Evolutionary conservation across 1,140 invertebrate genomes (phyloP).

Genomic region (Camponotus vicinus): DNA sequence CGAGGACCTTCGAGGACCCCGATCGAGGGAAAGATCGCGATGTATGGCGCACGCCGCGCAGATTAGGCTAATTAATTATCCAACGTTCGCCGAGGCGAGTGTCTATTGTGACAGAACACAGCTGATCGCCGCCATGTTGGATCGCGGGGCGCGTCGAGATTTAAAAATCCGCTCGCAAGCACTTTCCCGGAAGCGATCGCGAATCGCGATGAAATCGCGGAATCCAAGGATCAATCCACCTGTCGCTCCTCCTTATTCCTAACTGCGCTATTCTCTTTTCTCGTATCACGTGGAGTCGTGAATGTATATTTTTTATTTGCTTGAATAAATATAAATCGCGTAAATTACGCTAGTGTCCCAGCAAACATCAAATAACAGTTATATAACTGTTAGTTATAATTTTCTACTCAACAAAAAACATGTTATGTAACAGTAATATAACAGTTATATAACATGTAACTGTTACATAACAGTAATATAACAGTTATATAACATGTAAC

Average conservation of each 20-base stretch:
- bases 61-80: slow-evolving; percentile 11
- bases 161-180: slow-evolving; percentile 60
- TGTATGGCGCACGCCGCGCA: not conserved
- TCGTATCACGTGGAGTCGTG: no score
- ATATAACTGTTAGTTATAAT: no score
- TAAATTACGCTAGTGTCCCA: no score
- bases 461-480: no score
- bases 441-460: no score
- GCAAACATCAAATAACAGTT: no score
- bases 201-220: not conserved
- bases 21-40: not conserved
- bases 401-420: no score
- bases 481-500: no score
- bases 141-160: slow-evolving; percentile 61
- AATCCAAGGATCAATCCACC: not conserved
- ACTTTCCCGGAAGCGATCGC: slow-evolving; percentile 25
- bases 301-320: no score
- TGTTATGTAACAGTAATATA: no score
- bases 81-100: slow-evolving; percentile 51
- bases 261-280: not conserved
- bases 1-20: no score
- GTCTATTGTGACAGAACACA: slow-evolving; percentile 76
- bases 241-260: not conserved
- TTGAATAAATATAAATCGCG: no score
- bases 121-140: slow-evolving; percentile 75